Percentiles rank a stretch among this genome's conserved stretches.
phyloP scores from a whole-genome alignment of 2,797 vertebrate species.

The Eremophila alpestris region DNA sequence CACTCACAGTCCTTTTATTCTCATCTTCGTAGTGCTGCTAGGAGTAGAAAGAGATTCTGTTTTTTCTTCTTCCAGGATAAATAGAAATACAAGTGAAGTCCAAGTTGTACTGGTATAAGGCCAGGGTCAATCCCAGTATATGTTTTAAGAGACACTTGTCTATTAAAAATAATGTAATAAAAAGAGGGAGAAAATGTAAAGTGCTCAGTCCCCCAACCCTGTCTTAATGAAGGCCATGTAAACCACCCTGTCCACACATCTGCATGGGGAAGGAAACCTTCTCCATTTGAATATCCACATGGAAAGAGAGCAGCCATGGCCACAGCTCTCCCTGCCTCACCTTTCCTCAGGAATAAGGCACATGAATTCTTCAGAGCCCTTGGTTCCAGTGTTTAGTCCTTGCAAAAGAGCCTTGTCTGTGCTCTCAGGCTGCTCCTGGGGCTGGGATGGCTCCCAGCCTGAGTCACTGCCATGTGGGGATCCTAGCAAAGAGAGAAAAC shows the following conservation, averaged over 20 bases:
- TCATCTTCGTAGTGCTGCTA: not conserved
- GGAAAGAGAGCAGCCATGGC: not conserved
- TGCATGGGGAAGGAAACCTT: not conserved
- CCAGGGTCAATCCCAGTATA: rapidly evolving
- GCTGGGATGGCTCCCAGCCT: not conserved
- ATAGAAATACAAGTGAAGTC: not conserved
- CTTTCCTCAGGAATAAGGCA: not conserved
- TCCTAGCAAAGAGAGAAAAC: not conserved
- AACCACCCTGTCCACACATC: not conserved
- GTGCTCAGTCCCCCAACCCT: not conserved
- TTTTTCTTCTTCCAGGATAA: not conserved
- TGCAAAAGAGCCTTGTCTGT: not conserved
- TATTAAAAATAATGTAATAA: not conserved
- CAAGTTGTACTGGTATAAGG: not conserved
- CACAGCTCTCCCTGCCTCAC: not conserved
- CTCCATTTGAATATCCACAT: not conserved
- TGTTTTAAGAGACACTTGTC: not conserved
- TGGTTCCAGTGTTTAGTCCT: not conserved
- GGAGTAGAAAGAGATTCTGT: not conserved
- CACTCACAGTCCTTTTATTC: not conserved
- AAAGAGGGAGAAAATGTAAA: not conserved
- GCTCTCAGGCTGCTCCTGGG: not conserved
- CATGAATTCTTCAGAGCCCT: not conserved
- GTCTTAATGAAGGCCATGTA: not conserved
- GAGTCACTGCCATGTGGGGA: not conserved